Percentiles rank a stretch among this genome's conserved stretches.
phyloP scores from a whole-genome alignment of 1,140 invertebrate genomes.

The Halyomorpha halys region DNA sequence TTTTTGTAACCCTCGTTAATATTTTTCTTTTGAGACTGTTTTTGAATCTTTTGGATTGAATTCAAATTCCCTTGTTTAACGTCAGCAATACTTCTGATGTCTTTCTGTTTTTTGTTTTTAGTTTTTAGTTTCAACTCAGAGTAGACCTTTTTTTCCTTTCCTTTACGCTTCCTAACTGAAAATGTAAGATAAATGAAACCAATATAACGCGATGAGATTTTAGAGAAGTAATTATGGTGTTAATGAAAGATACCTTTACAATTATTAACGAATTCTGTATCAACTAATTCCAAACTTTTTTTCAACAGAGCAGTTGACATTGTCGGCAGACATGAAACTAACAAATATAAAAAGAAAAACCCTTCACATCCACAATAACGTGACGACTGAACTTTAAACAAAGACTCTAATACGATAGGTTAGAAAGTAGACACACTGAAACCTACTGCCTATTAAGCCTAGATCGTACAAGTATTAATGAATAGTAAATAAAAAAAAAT shows the following conservation, averaged over 20 bases:
- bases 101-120: constrained; percentile 15
- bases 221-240: neutral
- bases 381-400: no score
- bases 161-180: neutral
- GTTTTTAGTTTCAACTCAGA: neutral
- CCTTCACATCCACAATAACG: no score
- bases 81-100: constrained; percentile 21
- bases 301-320: constrained; percentile 24
- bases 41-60: constrained; percentile 24
- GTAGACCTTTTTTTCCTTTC: neutral
- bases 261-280: constrained; percentile 1
- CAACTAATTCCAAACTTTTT: constrained; percentile 22
- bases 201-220: neutral
- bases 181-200: neutral
- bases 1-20: neutral
- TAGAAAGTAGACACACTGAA: no score
- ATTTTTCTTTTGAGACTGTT: neutral
- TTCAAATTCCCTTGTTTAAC: constrained; percentile 20
- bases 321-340: neutral
- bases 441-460: no score
- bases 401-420: no score
- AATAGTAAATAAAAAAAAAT: no score
- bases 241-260: neutral
- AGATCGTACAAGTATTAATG: no score
- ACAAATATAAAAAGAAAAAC: no score